Base-by-base conservation (phyloP, 2,888 invertebrate genomes). In the Parnassius orleans region DNA sequence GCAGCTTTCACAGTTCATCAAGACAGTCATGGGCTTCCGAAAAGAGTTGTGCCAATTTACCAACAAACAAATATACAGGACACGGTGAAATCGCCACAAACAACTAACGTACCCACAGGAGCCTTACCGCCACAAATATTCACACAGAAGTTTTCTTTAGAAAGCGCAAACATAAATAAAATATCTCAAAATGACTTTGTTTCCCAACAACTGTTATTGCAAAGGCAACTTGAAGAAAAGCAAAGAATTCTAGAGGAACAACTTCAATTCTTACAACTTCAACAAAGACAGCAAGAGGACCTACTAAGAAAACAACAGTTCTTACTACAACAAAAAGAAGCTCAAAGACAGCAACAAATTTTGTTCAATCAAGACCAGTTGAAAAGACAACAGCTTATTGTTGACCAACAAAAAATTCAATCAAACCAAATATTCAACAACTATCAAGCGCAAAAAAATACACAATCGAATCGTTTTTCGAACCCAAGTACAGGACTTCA, bases 1-100 rank as follows among this genome's bases (percentile, higher is more conserved):
- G 96, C 96, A 2, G 97, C 97, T 0, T 97, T 97, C 74, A 97
- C 97, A 0, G 95, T 97, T 0, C 96, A 97, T 68, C 95, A 97
- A 81, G 96, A 97, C 76, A 95, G 94, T 68, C 92, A 93, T 42
- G 97, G 97, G 1, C 78, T 94, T n/a, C 96, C 97, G 0, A 95
- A 95, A 71, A 95, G 95, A 79, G 95, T 96, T 0, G 94, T 96
- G 57, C 95, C 96, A 0, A 93, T 96, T 72, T 94, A 93, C 74
- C 93, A 94, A 74, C 90, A 92, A 67, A 81, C 79, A 5, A 84
- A 77, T 64, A 72, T 65, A 44, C 76, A 74, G 62, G 78, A 76
- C 65, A 63, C 71, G 43, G 69, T 78, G n/a, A 75, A 76, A 67
- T 71, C 78, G 10, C 65, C 75, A 44, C 61, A 77, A 46, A 61